Base-by-base conservation (phyloP, 2,797 vertebrate genomes). In the Orestias chungarensis region DNA sequence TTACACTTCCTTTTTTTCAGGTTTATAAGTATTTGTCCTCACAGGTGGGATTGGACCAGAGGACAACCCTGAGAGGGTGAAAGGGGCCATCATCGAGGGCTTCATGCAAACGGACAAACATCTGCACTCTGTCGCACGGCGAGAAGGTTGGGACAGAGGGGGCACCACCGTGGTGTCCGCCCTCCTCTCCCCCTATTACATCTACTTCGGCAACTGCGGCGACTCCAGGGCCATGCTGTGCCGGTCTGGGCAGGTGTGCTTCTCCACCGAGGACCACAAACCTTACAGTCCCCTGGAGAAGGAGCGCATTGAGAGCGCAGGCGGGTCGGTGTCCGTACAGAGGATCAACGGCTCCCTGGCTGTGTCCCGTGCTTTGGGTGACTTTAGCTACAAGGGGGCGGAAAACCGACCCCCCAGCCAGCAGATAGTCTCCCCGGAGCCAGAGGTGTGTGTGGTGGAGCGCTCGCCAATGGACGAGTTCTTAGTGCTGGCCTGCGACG, bases 351-450 rank as follows among this genome's bases (percentile, higher is more conserved):
- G 95, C 65, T 96, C 96, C 3, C 79, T 96, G 90, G 95, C 95
- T 0, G 94, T 96, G 50, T 97, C 95, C 8, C 92, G 95, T 0
- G 95, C 94, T 0, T 88, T 96, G 75, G 95, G 96, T 0, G 95
- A 96, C 86, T 96, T 96, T 78, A 91, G 92, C 87, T 96, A 95
- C 91, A 96, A 96, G 90, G 93, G 92, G 5, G 94, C 88, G 0
- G 94, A 94, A 68, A 95, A 95, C 92, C 85, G 94, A 35, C 77
- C 87, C 0, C 87, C 93, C 4, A 87, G 87, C 27, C 87, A 95
- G 79, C 95, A 96, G 85, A 95, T 96, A 87, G 94, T 96, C 54
- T 96, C 96, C 0, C 94, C 95, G 0, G 95, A 96, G 86, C 95
- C 96, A 0, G 95, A 96, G 77, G 93, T 97, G 69, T 91, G 88